Evolutionary conservation across 2,113 vertebrate species (phyloP).

Genomic region (Canis aureus): DNA sequence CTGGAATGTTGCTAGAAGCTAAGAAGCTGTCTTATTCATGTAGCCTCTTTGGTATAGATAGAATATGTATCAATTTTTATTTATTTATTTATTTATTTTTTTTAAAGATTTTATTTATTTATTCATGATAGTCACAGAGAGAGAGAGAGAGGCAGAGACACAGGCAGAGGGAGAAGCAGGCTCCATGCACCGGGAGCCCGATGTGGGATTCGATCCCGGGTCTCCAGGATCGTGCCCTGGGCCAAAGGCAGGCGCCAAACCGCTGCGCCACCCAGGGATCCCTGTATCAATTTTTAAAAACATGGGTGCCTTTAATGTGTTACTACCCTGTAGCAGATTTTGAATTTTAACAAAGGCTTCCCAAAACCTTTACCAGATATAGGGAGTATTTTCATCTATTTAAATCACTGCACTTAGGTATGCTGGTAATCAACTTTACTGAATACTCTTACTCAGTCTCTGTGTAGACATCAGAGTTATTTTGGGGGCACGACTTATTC

Average conservation of each 20-base stretch:
- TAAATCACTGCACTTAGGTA: not conserved
- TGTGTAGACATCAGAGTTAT: not conserved
- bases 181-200: too few relatives aligned
- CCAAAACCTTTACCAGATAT: not conserved
- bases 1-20: not conserved
- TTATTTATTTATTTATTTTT: too few relatives aligned
- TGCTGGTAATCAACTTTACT: not conserved
- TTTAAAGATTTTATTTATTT: too few relatives aligned
- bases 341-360: slow-evolving; percentile 17
- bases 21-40: not conserved
- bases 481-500: not conserved
- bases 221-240: too few relatives aligned
- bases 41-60: not conserved
- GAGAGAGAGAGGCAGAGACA: too few relatives aligned
- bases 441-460: not conserved
- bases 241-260: too few relatives aligned
- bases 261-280: too few relatives aligned
- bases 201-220: too few relatives aligned
- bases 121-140: too few relatives aligned
- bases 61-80: not conserved
- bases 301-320: not conserved
- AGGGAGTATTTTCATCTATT: not conserved
- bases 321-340: not conserved
- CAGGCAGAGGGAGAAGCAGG: too few relatives aligned
- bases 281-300: not conserved